phyloP scores from a whole-genome alignment of 2,888 invertebrate species.

The Alloplasta piceator region DNA sequence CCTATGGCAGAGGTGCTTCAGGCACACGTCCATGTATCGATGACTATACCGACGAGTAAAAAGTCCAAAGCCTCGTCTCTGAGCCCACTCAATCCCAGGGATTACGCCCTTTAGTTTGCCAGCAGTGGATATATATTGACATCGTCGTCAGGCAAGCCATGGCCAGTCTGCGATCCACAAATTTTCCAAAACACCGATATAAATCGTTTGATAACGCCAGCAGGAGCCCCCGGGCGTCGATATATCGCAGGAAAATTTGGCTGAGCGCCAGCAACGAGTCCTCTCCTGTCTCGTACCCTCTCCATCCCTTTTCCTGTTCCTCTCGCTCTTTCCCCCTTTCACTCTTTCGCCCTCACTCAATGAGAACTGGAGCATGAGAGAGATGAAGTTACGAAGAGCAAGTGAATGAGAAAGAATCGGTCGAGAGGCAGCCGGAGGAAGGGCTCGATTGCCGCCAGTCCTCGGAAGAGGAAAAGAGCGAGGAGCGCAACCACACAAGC shows the following conservation, averaged over 20 bases:
- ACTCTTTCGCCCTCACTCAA: conserved; percentile 2
- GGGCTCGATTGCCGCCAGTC: conserved; percentile 40
- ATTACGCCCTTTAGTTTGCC: background rate
- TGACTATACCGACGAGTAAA: too few species aligned
- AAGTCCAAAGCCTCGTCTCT: too few species aligned
- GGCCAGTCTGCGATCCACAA: conserved; percentile 73
- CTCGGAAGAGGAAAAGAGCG: conserved; percentile 33
- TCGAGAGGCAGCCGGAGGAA: conserved; percentile 24
- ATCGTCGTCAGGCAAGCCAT: conserved; percentile 46
- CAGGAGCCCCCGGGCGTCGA: conserved; percentile 74
- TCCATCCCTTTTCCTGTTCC: conserved; percentile 18
- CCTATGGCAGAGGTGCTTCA: conserved; percentile 24
- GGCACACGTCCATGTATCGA: background rate
- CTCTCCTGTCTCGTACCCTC: conserved; percentile 11
- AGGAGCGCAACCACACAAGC: conserved; percentile 22
- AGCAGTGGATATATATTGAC: background rate
- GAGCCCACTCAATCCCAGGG: too few species aligned
- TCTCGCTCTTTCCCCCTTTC: conserved; percentile 8
- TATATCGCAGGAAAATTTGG: conserved; percentile 77
- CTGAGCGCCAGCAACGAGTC: conserved; percentile 70
- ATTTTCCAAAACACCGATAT: conserved; percentile 79
- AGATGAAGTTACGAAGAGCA: conserved; percentile 26
- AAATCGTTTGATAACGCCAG: conserved; percentile 79
- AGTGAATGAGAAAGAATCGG: conserved; percentile 41
- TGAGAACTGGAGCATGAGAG: conserved; percentile 29